These are phyloP conservation scores for Oikopleura vanhoeffeni DNA, from an alignment of 23 tunicate genomes.

Conservation along the genomic window DNA sequence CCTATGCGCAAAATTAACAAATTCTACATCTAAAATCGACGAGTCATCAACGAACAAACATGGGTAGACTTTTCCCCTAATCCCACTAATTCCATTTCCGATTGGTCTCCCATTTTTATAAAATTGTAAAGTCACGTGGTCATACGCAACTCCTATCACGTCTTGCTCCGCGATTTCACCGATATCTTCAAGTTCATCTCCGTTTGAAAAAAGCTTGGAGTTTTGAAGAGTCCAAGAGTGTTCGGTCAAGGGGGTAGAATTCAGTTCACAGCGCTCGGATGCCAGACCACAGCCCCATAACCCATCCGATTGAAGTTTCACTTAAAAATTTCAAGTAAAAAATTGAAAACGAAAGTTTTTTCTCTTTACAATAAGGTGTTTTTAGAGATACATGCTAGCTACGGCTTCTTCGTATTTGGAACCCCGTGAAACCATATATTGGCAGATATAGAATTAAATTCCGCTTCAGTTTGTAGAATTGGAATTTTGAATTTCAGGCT, in stretches of 20 bases:
- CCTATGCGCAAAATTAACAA: slow-evolving; percentile 28
- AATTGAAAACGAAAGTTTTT: too few species aligned
- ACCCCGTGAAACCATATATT: too few species aligned
- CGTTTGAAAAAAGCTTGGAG: too few species aligned
- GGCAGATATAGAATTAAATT: too few species aligned
- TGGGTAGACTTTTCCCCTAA: slow-evolving; percentile 56
- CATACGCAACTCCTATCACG: slow-evolving; percentile 59
- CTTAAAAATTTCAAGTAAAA: too few species aligned
- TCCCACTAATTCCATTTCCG: slow-evolving; percentile 41
- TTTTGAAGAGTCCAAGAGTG: slow-evolving; percentile 28
- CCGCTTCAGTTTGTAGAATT: too few species aligned
- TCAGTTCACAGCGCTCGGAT: slow-evolving; percentile 23
- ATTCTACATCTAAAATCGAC: slow-evolving; percentile 66
- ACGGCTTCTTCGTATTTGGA: too few species aligned
- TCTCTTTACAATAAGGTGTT: too few species aligned
- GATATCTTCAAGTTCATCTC: not conserved
- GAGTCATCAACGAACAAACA: slow-evolving; percentile 75
- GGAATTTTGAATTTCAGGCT: too few species aligned
- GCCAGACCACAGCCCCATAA: slow-evolving; percentile 88
- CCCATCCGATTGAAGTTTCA: slow-evolving; percentile 71
- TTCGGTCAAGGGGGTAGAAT: slow-evolving; percentile 49
- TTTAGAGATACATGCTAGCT: too few species aligned
- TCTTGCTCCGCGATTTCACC: slow-evolving; percentile 34
- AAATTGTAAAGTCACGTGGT: slow-evolving; percentile 69
- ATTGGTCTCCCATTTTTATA: slow-evolving; percentile 53